phyloP scores from a whole-genome alignment of 2,888 invertebrate genomes.

The Coelinius sp. region DNA sequence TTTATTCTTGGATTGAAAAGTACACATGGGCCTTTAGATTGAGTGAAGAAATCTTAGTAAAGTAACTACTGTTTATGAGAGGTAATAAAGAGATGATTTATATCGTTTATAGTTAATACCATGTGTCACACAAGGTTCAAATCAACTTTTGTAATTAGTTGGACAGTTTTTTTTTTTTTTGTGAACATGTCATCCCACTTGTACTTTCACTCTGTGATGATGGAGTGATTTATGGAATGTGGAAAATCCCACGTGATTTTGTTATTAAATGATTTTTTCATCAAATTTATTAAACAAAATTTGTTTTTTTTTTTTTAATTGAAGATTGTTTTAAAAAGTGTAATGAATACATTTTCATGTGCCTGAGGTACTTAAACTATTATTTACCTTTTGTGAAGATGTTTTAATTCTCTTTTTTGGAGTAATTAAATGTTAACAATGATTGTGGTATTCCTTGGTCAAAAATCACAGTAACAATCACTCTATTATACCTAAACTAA shows the following conservation, averaged over 20 bases:
- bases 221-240: not conserved
- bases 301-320: too few species aligned
- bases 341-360: too few species aligned
- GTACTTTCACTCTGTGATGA: not conserved
- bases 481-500: not conserved
- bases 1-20: conserved; percentile 6
- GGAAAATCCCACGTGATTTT: not conserved
- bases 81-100: conserved; percentile 8
- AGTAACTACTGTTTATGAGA: conserved; percentile 20
- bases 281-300: too few species aligned
- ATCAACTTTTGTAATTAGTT: not conserved
- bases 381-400: not conserved
- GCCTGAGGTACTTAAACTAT: not conserved
- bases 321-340: too few species aligned
- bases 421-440: not conserved
- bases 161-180: not conserved
- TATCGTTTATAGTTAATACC: not conserved
- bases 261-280: too few species aligned
- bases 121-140: conserved; percentile 1
- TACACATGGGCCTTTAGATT: conserved; percentile 5
- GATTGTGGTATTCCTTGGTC: not conserved
- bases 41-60: conserved; percentile 3
- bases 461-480: conserved; percentile 2
- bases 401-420: not conserved
- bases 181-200: not conserved